phyloP scores from a whole-genome alignment of 2,888 invertebrate genomes.

The Macropis europaea region DNA sequence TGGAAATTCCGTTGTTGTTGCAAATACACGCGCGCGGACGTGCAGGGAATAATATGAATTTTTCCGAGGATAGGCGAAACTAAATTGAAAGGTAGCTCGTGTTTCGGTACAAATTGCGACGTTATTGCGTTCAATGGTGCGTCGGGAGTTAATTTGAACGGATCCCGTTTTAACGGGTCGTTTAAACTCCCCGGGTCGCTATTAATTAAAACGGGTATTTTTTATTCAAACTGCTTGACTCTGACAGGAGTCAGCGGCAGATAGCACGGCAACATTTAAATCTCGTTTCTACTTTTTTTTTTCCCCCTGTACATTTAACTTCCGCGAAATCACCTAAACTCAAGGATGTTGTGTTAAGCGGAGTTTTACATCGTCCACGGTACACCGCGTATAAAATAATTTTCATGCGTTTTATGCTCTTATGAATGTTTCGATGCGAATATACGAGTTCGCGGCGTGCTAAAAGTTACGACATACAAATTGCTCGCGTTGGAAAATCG shows the following conservation, averaged over 20 bases:
- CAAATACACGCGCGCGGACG: not conserved
- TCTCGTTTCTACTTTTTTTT: not conserved
- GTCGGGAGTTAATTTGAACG: conserved; percentile 24
- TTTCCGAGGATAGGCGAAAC: not conserved
- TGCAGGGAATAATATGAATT: not conserved
- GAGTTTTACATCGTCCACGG: not conserved
- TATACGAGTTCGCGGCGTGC: not conserved
- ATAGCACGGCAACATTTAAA: not conserved
- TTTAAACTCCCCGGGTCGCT: conserved; percentile 12
- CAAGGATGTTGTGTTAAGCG: not conserved
- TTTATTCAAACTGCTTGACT: conserved; percentile 8
- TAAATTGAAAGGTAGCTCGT: conserved; percentile 10
- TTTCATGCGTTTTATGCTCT: conserved; percentile 5
- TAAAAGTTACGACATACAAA: not conserved
- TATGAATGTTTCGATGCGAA: conserved; percentile 16
- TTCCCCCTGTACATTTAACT: not conserved
- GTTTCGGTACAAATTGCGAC: conserved; percentile 10
- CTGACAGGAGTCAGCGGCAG: not conserved
- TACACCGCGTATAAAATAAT: not conserved
- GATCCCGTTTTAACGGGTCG: conserved; percentile 11
- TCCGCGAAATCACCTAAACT: not conserved
- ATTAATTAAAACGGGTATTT: conserved; percentile 35
- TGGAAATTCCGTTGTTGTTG: no score
- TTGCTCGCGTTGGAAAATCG: not conserved
- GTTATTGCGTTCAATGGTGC: conserved; percentile 13